These are phyloP conservation scores for Magallana angulata DNA, from an alignment of 1,140 invertebrate species.

Conservation along the genomic window DNA sequence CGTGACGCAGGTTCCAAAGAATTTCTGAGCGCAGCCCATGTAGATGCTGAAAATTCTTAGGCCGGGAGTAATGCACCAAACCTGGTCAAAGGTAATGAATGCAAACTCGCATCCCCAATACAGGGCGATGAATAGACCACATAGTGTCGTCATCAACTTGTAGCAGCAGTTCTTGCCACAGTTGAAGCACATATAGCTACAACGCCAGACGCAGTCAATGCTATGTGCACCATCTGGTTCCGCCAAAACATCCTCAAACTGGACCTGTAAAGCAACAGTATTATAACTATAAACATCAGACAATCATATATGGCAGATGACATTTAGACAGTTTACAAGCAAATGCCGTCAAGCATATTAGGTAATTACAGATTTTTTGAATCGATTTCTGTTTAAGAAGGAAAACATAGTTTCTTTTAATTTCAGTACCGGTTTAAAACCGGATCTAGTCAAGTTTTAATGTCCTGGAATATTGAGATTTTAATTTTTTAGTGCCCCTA, in stretches of 20 bases:
- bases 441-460: too few species aligned
- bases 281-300: too few species aligned
- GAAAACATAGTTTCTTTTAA: too few species aligned
- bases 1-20: slow-evolving; percentile 82
- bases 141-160: slow-evolving; percentile 84
- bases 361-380: too few species aligned
- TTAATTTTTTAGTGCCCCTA: too few species aligned
- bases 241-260: slow-evolving; percentile 88
- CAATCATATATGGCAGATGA: too few species aligned
- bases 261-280: slow-evolving; percentile 39
- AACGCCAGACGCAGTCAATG: slow-evolving; percentile 87
- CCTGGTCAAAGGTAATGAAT: slow-evolving; percentile 84
- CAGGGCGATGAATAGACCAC: slow-evolving; percentile 85
- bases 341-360: too few species aligned
- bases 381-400: too few species aligned
- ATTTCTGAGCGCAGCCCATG: slow-evolving; percentile 83
- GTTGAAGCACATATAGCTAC: slow-evolving; percentile 85
- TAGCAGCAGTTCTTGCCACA: slow-evolving; percentile 86
- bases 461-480: too few species aligned
- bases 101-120: slow-evolving; percentile 87
- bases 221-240: slow-evolving; percentile 87
- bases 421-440: too few species aligned
- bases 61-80: slow-evolving; percentile 78
- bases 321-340: too few species aligned
- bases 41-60: slow-evolving; percentile 80